Evolutionary conservation across 37 sponge, comb jelly and placozoan species (phyloP).

Genomic region (Beroe forskalii): DNA sequence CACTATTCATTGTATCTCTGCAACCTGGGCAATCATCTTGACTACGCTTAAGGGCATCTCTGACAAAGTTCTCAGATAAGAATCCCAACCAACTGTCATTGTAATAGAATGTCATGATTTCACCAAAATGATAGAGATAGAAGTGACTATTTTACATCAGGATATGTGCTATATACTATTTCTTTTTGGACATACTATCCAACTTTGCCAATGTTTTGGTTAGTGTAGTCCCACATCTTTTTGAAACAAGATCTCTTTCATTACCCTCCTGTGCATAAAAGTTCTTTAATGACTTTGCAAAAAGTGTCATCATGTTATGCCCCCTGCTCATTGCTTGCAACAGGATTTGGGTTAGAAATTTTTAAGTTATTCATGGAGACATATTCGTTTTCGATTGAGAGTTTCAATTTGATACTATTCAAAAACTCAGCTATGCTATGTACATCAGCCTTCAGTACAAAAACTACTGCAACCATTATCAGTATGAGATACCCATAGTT

Average conservation of each 20-base stretch:
- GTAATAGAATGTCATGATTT: conserved; percentile 9
- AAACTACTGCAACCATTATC: background rate
- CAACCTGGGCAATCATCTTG: background rate
- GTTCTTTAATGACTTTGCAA: background rate
- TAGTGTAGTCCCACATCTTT: background rate
- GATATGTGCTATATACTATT: too few relatives aligned
- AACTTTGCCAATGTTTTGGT: too few relatives aligned
- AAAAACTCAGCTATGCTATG: background rate
- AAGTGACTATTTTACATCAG: too few relatives aligned
- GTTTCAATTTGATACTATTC: background rate
- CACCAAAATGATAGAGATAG: background rate
- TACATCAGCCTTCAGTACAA: background rate
- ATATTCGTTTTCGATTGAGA: background rate
- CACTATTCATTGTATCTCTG: conserved; percentile 13
- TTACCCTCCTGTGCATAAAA: background rate
- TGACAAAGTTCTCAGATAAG: background rate
- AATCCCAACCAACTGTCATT: conserved; percentile 6
- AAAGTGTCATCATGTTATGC: background rate
- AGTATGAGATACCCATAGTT: background rate
- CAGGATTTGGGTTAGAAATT: background rate
- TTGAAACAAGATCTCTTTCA: background rate
- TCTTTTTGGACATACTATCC: too few relatives aligned
- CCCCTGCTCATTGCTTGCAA: background rate
- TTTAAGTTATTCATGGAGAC: background rate
- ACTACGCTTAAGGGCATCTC: background rate